Percentiles rank a stretch among this genome's conserved stretches.
Conservation (phyloP, 2,888 invertebrate species). For the Spatulosminthurus flaviceps region DNA sequence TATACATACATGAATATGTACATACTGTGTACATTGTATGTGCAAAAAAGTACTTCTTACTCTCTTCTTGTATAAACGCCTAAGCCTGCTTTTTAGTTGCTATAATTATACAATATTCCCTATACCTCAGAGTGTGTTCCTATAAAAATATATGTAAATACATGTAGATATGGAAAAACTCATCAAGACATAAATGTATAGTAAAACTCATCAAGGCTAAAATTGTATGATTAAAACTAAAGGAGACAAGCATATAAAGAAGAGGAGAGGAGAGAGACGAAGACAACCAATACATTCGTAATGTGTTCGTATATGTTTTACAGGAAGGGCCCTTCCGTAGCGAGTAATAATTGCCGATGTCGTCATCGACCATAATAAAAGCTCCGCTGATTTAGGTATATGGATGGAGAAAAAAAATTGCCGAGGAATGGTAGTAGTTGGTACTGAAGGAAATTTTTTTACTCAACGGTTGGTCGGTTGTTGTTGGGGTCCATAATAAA, state of each 20-base stretch:
- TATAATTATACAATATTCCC: no score
- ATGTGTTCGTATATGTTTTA: no score
- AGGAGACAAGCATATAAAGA: no score
- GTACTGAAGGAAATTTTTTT: background rate
- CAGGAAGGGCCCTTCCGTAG: slow-evolving; percentile 25
- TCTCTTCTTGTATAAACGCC: no score
- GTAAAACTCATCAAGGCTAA: background rate
- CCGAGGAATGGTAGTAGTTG: background rate
- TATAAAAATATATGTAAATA: no score
- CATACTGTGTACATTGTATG: background rate
- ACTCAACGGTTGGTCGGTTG: background rate
- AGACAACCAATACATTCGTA: background rate
- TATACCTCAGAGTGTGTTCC: no score
- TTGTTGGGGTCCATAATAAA: background rate
- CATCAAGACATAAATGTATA: no score
- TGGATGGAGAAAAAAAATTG: background rate
- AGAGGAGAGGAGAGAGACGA: background rate
- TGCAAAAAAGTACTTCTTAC: no score
- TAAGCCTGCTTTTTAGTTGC: no score
- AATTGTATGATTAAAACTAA: slow-evolving; percentile 1
- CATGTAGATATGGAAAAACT: no score
- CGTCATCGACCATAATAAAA: slow-evolving; percentile 23
- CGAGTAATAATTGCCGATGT: slow-evolving; percentile 15
- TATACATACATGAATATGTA: background rate
- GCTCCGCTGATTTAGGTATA: background rate